Conservation (phyloP, 2,113 vertebrate species). For the Sturnira hondurensis region DNA sequence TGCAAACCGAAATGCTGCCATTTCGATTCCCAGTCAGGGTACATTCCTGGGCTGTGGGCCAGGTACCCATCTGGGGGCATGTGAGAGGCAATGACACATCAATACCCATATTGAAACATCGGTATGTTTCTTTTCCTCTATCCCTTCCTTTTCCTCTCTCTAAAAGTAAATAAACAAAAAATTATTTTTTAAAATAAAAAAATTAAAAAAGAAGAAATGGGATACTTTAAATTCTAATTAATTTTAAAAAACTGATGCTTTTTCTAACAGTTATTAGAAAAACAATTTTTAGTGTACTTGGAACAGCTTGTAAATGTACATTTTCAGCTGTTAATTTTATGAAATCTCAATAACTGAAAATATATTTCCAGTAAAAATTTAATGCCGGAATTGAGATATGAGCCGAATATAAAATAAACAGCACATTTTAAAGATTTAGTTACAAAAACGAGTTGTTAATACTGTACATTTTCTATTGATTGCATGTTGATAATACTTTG, state of each 20-base stretch:
- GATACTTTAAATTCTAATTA: neutral
- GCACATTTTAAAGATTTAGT: neutral
- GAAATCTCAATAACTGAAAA: neutral
- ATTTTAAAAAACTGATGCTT: neutral
- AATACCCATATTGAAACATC: no score
- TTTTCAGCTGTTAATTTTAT: constrained; percentile 17
- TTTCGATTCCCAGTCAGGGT: no score
- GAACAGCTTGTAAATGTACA: neutral
- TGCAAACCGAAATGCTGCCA: no score
- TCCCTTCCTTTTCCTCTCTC: no score
- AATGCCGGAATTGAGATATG: neutral
- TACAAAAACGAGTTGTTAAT: neutral
- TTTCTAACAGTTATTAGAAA: constrained; percentile 10
- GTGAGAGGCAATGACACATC: no score
- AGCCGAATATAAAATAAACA: neutral
- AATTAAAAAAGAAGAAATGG: no score
- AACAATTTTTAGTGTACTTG: neutral
- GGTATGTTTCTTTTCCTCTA: no score
- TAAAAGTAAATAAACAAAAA: no score
- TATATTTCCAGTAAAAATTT: neutral
- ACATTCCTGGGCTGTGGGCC: no score
- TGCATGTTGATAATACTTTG: neutral
- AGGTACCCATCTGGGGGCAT: no score
- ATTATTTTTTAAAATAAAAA: no score
- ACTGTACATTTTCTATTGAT: neutral